Base-by-base conservation (phyloP, 2,797 vertebrate genomes). In the Anniella stebbinsi region DNA sequence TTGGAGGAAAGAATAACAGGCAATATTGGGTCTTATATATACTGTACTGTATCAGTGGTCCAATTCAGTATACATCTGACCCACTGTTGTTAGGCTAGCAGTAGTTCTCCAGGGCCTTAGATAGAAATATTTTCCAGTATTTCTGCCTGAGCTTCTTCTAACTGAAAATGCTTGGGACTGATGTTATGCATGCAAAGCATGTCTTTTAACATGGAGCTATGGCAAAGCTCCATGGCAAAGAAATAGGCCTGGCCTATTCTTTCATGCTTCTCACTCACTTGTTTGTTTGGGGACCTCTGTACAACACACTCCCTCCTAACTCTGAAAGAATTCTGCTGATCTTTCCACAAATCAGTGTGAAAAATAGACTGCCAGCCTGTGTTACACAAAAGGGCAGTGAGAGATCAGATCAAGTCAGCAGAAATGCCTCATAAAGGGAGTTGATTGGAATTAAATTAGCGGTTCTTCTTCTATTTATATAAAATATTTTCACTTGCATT, bases 291-390 rank as follows among this genome's bases (percentile, higher is more conserved):
- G 94, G 83, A 36, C 82, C 36, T 85, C 63, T 60, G 25, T 63
- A 84, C 21, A 57, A 77, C 80, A 89, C 45, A 4, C n/a, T 89
- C 45, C 90, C 51, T 93, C 93, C 33, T 90, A 89, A 84, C 30
- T 87, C 41, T 48, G 38, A 84, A 85, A 63, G 72, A 54, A 84
- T 96, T 92, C 80, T 94, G 91, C 92, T 95, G 92, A 93, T 94
- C 84, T 92, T 94, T 95, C 84, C 82, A 91, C 90, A 96, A 95
- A 93, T 93, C 88, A 91, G 90, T 89, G 82, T 91, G 91, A 95
- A 94, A 95, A 95, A 95, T 88, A 95, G 91, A 78, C 81, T 88
- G 66, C 41, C 54, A 93, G n/a, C 70, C n/a, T 86, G 21, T 45
- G 85, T 91, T 93, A 82, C 73, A 88, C 41, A 80, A 89, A 89